Base-by-base conservation (phyloP, 1,140 invertebrate species). In the Drosophila lini region DNA sequence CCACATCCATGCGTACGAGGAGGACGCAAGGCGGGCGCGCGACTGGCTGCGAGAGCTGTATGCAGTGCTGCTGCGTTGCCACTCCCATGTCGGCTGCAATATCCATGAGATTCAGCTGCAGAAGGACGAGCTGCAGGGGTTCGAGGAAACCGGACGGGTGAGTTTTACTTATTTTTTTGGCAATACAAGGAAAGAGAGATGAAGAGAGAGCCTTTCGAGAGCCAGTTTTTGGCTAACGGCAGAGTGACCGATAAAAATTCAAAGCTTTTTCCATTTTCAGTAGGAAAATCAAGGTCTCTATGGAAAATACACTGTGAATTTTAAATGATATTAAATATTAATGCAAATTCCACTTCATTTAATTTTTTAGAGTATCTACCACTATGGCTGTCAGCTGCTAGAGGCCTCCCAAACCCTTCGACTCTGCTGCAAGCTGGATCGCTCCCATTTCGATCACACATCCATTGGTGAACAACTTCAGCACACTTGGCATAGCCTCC, bases 141-240 rank as follows among this genome's bases (percentile, higher is more conserved):
- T 96, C 92, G 95, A 97, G 93, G 95, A 96, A 90, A 96, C 96
- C 34, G 95, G 96, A 47, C 95, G 95, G 92, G 96, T 96, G 92
- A 91, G 93, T 92, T 78, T 40, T 40, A 2, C 6, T 40, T 40
- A 3, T 78, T 59, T 19, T 60, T 40, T 42, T 41, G 34, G 22
- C 48, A 47, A 15, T 3, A 25, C 22, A 2, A n/a, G 15, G 6
- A 47, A 47, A 28, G 15, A 28, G 45, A 58, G 25, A 45, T 10
- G 19, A 22, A 38, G 19, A 45, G 13, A 45, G 36, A 7, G 25
- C 25, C 25, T 28, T 28, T 28, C 5, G n/a, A 59, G 16, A 50
- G 55, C 45, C 45, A 34, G 50, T 38, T 53, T 40, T 48, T 32
- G 60, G 28, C 64, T 38, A 65, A 67, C 59, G 42, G 61, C 36